These are phyloP conservation scores for Macroteleia sp. DNA, from an alignment of 2,888 invertebrate species.

Conservation along the genomic window DNA sequence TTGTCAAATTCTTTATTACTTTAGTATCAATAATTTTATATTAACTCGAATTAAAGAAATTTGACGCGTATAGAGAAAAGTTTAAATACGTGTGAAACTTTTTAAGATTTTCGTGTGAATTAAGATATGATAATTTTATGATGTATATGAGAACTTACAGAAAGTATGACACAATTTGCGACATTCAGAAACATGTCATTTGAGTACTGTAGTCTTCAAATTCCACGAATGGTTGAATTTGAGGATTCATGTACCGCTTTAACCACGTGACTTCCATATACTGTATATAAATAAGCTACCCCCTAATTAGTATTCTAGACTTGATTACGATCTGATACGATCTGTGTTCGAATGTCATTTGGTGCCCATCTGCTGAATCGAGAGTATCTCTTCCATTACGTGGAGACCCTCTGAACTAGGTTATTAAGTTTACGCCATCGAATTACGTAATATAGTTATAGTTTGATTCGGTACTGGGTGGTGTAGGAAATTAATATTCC, in stretches of 20 bases:
- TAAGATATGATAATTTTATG: constrained; percentile 23
- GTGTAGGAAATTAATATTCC: constrained; percentile 36
- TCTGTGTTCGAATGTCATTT: constrained; percentile 58
- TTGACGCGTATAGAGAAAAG: no score
- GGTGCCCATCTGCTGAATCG: constrained; percentile 53
- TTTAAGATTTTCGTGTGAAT: constrained; percentile 4
- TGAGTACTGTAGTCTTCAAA: constrained; percentile 3
- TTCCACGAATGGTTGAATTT: constrained; percentile 9
- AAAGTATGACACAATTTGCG: constrained; percentile 16
- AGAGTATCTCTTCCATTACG: constrained; percentile 51
- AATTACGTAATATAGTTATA: constrained; percentile 53
- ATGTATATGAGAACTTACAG: constrained; percentile 10
- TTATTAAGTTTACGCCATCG: constrained; percentile 52
- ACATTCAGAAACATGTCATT: constrained; percentile 1
- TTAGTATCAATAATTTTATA: no score
- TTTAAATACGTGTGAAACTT: constrained; percentile 7
- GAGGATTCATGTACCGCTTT: constrained; percentile 11
- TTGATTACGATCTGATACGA: constrained; percentile 57
- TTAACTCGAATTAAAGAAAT: no score
- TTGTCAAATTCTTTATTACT: no score
- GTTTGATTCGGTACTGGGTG: constrained; percentile 29
- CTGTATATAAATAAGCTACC: constrained; percentile 49
- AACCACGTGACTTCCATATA: constrained; percentile 48
- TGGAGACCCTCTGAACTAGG: constrained; percentile 51
- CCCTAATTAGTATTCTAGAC: constrained; percentile 53